These are phyloP conservation scores for Dendronephthya gigantea DNA, from an alignment of 64 coral and sea anemone species.

Conservation along the genomic window DNA sequence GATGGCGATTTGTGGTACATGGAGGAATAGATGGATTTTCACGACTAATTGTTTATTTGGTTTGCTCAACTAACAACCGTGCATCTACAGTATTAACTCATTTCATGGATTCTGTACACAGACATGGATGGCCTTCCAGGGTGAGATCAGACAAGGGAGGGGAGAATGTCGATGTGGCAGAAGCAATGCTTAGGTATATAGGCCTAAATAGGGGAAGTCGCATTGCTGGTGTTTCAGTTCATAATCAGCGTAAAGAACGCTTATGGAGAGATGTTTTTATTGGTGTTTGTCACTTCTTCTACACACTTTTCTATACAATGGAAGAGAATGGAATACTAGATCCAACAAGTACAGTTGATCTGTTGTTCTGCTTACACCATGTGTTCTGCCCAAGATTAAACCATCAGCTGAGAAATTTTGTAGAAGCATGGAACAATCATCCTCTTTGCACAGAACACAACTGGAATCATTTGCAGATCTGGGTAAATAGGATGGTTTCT, in stretches of 20 bases:
- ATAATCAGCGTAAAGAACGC: conserved; percentile 41
- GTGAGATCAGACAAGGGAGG: conserved; percentile 24
- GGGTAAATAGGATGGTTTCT: neutral
- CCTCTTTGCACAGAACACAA: neutral
- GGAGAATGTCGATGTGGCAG: conserved; percentile 33
- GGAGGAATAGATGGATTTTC: conserved; percentile 38
- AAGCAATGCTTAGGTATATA: conserved; percentile 26
- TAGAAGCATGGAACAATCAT: neutral
- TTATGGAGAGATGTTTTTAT: conserved; percentile 47
- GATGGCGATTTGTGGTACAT: conserved; percentile 40
- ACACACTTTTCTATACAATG: neutral
- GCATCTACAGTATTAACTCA: conserved; percentile 15
- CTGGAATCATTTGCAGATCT: neutral
- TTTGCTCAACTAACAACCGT: conserved; percentile 24
- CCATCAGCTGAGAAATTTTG: neutral
- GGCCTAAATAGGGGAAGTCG: conserved; percentile 39
- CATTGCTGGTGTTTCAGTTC: conserved; percentile 14
- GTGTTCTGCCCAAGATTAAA: neutral
- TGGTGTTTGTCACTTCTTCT: neutral
- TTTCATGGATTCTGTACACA: conserved; percentile 5
- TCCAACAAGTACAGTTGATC: neutral
- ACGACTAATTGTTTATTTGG: conserved; percentile 2
- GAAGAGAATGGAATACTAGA: neutral
- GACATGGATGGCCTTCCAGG: conserved; percentile 30
- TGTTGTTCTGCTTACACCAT: neutral